These are phyloP conservation scores for Drosophila mulleri DNA, from an alignment of 2,888 invertebrate genomes.

Conservation along the genomic window DNA sequence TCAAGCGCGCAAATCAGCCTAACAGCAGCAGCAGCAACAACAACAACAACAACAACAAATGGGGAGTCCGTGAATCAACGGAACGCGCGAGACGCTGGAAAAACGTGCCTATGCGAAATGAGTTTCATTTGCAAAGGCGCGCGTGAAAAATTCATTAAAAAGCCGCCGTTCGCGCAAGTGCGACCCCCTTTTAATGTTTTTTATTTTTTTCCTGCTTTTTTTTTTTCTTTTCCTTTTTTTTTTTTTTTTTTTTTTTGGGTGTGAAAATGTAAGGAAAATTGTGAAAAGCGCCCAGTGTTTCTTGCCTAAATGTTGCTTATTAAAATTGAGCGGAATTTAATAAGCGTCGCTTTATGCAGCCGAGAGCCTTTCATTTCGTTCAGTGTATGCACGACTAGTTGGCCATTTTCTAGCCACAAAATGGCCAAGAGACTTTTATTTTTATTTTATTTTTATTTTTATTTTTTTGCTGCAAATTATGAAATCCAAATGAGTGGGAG, in stretches of 20 bases:
- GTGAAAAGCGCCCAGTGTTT: slow-evolving; percentile 36
- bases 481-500: slow-evolving; percentile 53
- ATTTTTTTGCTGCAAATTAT: slow-evolving; percentile 52
- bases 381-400: slow-evolving; percentile 32
- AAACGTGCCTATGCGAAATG: slow-evolving; percentile 78
- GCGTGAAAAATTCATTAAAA: slow-evolving; percentile 80
- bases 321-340: slow-evolving; percentile 78
- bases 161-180: slow-evolving; percentile 46
- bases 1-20: slow-evolving; percentile 71
- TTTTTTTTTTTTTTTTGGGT: slow-evolving; percentile 17
- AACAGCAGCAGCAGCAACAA: slow-evolving; percentile 35
- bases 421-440: slow-evolving; percentile 59
- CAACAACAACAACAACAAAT: slow-evolving; percentile 23
- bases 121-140: slow-evolving; percentile 77
- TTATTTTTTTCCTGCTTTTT: too few relatives aligned
- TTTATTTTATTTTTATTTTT: not conserved
- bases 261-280: slow-evolving; percentile 1
- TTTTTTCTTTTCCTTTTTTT: slow-evolving; percentile 19
- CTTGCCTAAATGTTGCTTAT: slow-evolving; percentile 64
- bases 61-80: slow-evolving; percentile 32
- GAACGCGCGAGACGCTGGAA: slow-evolving; percentile 24
- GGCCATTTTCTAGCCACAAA: slow-evolving; percentile 65
- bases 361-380: slow-evolving; percentile 29
- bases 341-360: slow-evolving; percentile 74
- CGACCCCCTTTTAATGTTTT: slow-evolving; percentile 28